Evolutionary conservation across 2,113 vertebrate species (phyloP), one percentile per base, ranked within the genome.

Genomic region (Octodon degus): DNA sequence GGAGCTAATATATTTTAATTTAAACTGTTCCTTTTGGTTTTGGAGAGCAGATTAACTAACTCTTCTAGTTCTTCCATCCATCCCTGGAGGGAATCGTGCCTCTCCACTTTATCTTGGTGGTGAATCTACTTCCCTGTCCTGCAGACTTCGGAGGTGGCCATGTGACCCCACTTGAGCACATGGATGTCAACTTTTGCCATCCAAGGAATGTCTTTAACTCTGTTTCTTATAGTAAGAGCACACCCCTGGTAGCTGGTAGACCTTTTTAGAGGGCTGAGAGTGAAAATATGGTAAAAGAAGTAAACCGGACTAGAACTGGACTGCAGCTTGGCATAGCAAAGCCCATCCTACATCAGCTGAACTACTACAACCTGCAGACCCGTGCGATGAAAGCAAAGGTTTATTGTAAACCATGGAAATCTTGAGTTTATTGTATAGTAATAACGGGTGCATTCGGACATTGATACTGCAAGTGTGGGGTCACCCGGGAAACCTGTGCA

Each of bases 201-300:
- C 47, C 4, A 79, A 55, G 25, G 3, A 80, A 74, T 34, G 16
- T 72, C 55, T 93, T 93, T 37, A 72, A 9, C 53, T 63, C 68
- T 62, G 19, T 92, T 89, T 25, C 70, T 72, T 91, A 25, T 70
- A 19, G 81, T 47, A 82, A n/a, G 50, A 80, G 40, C 40, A 62
- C 32, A 77, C 1, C 5, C 43, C 55, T 34, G 30, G 20, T 80
- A 70, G 32, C 65, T 89, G 17, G 47, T n/a, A 74, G 8, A 1
- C 8, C 25, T 79, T 91, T 72, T 34, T 86, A 67, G 65, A 32
- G 27, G 37, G 32, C 79, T 86, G 25, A 85, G 58, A 80, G 74
- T 94, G 30, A 94, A 89, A 60, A 89, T 40, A 68, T 25, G n/a
- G 37, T 67, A 81, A 85, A 58, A 65, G 53, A 93, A 81, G 72